phyloP scores from a whole-genome alignment of 2,797 vertebrate genomes.

The Danio jaintianensis region DNA sequence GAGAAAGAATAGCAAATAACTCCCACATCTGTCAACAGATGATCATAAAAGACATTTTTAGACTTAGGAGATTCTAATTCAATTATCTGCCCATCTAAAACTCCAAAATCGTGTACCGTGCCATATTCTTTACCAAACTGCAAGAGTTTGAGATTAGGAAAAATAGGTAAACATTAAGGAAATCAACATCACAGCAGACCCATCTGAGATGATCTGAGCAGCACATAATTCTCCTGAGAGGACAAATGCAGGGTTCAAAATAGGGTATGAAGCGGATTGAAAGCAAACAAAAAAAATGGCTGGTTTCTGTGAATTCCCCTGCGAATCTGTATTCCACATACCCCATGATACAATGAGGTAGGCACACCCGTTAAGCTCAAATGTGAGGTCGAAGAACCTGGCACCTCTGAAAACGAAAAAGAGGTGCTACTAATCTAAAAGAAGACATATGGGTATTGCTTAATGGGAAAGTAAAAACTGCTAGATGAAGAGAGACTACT shows the following conservation, averaged over 20 bases:
- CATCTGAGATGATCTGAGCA: constrained; percentile 39
- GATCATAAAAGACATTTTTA: neutral
- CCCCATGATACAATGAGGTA: constrained; percentile 52
- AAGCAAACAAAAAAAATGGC: neutral
- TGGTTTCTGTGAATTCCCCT: constrained; percentile 2
- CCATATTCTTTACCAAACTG: neutral
- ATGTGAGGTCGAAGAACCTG: constrained; percentile 24
- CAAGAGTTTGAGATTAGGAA: neutral
- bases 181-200: constrained; percentile 28
- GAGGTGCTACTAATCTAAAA: constrained; percentile 26
- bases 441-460: constrained; percentile 42
- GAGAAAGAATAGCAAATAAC: neutral
- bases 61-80: neutral
- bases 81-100: neutral
- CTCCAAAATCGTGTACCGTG: neutral
- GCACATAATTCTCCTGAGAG: constrained; percentile 46
- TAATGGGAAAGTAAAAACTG: constrained; percentile 32
- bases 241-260: constrained; percentile 18
- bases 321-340: constrained; percentile 35
- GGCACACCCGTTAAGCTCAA: constrained; percentile 49
- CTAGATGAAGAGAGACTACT: constrained; percentile 20
- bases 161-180: constrained; percentile 16
- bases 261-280: neutral
- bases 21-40: neutral
- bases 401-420: constrained; percentile 29